Base-by-base conservation (phyloP, 2,797 vertebrate species). In the Enteromius unitaeniatus region DNA sequence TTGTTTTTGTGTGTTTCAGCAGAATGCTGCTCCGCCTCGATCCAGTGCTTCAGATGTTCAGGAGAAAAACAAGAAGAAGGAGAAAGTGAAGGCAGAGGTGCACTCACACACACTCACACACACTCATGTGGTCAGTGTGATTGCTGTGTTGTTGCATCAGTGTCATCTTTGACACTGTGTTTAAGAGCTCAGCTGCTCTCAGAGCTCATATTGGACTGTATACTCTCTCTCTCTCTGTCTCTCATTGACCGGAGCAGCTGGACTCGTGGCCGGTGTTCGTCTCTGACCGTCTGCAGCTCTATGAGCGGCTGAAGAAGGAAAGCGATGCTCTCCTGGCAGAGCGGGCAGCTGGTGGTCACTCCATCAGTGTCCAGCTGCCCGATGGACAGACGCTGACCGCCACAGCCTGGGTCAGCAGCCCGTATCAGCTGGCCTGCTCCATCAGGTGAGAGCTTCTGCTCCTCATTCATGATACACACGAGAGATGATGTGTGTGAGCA, bases 361-460 rank as follows among this genome's bases (percentile, higher is more conserved):
- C 90, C 26, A 96, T 99, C 88, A 92, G 90, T 15, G 93, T 97
- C 73, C 92, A 84, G 84, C 90, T 99, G 87, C 89, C 91, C 0
- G 94, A 95, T 64, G 96, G 97, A 45, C 92, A 85, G 1, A 89
- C 55, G 0, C 75, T 95, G 80, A 82, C 89, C 49, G 97, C 94
- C 10, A 91, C 94, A n/a, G 93, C 95, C 0, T 98, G 97, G 97
- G 91, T 94, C 90, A 97, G 95, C 4, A 99, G 95, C 0, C 97
- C 97, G 0, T 96, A 97, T 88, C 95, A 97, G 19, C 81, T 98
- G 88, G 97, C 96, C 67, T 89, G 92, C 51, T 92, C 89, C 62
- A 95, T 98, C 87, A 98, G 97, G 98, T 99, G 87, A 90, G 47
- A 19, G 26, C 23, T 8, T 26, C 8, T 37, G 11, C 58, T 21